Evolutionary conservation across 2,888 invertebrate genomes (phyloP).

Genomic region (Camponotus fellah): DNA sequence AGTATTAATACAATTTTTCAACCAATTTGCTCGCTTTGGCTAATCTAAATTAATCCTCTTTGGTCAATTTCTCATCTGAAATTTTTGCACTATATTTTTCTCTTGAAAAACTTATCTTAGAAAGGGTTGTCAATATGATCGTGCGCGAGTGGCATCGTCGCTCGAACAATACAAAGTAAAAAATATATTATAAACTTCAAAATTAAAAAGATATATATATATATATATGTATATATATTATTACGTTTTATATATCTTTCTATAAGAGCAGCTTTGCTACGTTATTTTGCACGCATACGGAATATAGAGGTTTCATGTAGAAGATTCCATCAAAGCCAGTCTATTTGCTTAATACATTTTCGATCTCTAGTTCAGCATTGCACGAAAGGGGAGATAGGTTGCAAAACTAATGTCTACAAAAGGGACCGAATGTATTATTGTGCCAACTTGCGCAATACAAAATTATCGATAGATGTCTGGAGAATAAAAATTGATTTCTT

Average conservation of each 20-base stretch:
- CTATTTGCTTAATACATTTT: conserved; percentile 56
- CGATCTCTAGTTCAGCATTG: conserved; percentile 62
- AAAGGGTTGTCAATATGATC: conserved; percentile 52
- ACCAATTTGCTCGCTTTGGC: conserved; percentile 12
- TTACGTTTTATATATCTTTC: conserved; percentile 36
- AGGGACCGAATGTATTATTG: conserved; percentile 21
- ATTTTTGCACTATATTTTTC: conserved; percentile 45
- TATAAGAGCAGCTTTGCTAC: conserved; percentile 59
- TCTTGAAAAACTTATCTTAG: conserved; percentile 44
- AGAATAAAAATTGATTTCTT: conserved; percentile 4
- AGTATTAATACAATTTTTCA: conserved; percentile 22
- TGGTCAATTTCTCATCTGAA: conserved; percentile 49
- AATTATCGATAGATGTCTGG: conserved; percentile 23
- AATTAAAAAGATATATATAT: conserved; percentile 49
- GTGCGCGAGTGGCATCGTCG: conserved; percentile 33
- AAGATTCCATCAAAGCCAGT: conserved; percentile 66
- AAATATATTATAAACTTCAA: conserved; percentile 78
- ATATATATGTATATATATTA: conserved; percentile 28
- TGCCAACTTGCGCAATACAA: conserved; percentile 15
- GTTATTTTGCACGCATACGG: conserved; percentile 55
- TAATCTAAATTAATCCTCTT: conserved; percentile 44
- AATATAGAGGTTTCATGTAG: conserved; percentile 44
- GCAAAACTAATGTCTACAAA: conserved; percentile 54
- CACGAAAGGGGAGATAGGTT: conserved; percentile 58
- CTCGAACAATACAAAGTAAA: conserved; percentile 74